These are phyloP conservation scores for Norana najaformis DNA, from an alignment of 2,888 invertebrate species.

Conservation along the genomic window DNA sequence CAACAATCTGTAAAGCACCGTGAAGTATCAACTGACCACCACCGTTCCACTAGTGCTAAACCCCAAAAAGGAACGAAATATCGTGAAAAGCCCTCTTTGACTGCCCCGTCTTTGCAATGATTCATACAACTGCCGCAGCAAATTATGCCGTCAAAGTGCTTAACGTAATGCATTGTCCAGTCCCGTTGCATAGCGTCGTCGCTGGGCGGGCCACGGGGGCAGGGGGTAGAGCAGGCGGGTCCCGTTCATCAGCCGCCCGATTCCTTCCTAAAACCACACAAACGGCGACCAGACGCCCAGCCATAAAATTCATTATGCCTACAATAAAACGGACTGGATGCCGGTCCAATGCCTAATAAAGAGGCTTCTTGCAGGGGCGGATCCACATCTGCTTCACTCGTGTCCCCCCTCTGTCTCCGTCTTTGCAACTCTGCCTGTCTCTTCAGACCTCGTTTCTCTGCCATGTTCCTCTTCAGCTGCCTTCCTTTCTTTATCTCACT, in stretches of 20 bases:
- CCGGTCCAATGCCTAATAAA: background rate
- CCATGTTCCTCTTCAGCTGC: background rate
- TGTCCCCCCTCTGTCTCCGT: background rate
- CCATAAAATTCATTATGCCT: background rate
- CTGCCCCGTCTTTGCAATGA: background rate
- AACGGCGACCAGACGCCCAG: background rate
- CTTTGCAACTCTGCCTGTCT: background rate
- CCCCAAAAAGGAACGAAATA: background rate
- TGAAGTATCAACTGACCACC: background rate
- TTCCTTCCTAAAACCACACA: too few species aligned
- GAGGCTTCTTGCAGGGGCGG: background rate
- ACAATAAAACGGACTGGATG: background rate
- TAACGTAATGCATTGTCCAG: too few species aligned
- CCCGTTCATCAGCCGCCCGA: background rate
- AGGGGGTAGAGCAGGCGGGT: background rate
- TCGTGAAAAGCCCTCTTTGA: too few species aligned
- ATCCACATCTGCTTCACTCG: background rate
- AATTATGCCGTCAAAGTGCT: background rate
- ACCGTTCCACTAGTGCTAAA: background rate
- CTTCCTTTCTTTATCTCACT: background rate
- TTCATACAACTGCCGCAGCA: background rate
- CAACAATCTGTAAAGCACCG: background rate
- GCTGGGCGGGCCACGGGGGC: background rate
- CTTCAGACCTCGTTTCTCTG: background rate
- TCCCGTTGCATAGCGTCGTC: background rate